Evolutionary conservation across 1,140 invertebrate genomes (phyloP), one percentile per base, ranked within the genome.

Genomic region (Bombus impatiens): DNA sequence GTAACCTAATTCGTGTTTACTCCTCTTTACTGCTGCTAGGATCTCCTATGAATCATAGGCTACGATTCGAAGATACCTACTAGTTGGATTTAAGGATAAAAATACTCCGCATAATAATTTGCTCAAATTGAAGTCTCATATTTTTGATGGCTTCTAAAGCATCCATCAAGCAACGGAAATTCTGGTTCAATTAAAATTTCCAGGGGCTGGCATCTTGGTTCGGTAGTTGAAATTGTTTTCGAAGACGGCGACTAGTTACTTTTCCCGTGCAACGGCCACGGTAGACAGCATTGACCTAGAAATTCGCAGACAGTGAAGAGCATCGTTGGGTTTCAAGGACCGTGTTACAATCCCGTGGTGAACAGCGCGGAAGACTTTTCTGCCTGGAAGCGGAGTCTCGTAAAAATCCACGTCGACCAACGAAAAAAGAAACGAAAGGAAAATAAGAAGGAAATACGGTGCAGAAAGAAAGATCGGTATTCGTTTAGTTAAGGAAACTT

Each of bases 321-420:
- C 84, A 85, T 87, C 86, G 88, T 84, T 77, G 87, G 32, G 62
- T 80, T 88, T 88, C 87, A 87, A 86, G 87, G 87, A 72, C 79
- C 76, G 22, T 65, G n/a, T 53, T 83, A 59, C 40, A 87, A 28
- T 70, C 57, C 59, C 37, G 57, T 78, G 76, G 76, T 35, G 76
- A 78, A 78, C 76, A n/a, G 75, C 76, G 53, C 25, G 53, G 53
- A 59, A 62, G 35, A 62, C 57, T 78, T 78, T 62, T 78, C 76
- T 15, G 40, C 35, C 18, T 9, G 37, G 37, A 22, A 53, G 12
- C 74, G n/a, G 74, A 76, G 53, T 42, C 57, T 78, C 57, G 76
- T 65, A 62, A 78, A 78, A 28, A 78, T 42, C 37, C 40, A 57
- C 44, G 35, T 59, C 57, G 25, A n/a, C 35, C 25, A 18, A 62